Evolutionary conservation across 2,888 invertebrate genomes (phyloP).

Genomic region (Ornithoptera priamus): DNA sequence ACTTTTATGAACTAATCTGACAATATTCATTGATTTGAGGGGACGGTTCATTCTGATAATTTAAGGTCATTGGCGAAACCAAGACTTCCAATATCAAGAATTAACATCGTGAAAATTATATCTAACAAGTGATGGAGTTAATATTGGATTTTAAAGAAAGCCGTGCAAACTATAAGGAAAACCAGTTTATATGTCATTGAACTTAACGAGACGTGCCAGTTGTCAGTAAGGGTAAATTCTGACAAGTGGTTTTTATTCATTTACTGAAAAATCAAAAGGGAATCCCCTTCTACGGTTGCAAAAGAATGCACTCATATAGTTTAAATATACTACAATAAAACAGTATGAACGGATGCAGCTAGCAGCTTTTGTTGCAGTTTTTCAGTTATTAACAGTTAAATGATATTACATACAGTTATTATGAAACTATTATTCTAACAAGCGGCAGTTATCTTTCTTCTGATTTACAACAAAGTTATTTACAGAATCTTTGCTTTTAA

Average conservation of each 20-base stretch:
- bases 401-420: too few species aligned
- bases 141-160: background rate
- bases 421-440: background rate
- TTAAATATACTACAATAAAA: background rate
- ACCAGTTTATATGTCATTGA: conserved; percentile 14
- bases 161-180: conserved; percentile 14
- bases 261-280: background rate
- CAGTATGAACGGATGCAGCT: background rate
- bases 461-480: background rate
- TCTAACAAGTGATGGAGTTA: background rate
- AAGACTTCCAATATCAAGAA: background rate
- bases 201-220: background rate
- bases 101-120: background rate
- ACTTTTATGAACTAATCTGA: too few species aligned
- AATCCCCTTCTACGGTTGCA: background rate
- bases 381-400: background rate
- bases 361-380: background rate
- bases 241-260: background rate
- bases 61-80: background rate
- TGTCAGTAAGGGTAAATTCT: conserved; percentile 3
- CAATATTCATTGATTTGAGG: too few species aligned
- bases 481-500: background rate
- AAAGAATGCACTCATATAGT: background rate
- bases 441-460: background rate
- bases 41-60: too few species aligned